Evolutionary conservation across 2,888 invertebrate species (phyloP).

Genomic region (Ceramica pisi): DNA sequence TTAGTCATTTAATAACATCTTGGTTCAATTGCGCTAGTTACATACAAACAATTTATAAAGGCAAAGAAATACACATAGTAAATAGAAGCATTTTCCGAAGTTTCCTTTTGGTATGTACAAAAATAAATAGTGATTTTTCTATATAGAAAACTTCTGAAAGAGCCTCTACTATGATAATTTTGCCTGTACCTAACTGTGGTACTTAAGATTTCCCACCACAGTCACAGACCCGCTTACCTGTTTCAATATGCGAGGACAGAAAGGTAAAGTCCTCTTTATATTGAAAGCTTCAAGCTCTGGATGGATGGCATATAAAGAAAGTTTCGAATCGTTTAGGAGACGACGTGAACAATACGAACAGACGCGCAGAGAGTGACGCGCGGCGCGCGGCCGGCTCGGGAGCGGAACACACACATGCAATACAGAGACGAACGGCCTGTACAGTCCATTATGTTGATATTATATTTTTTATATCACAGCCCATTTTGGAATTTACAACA

Average conservation of each 20-base stretch:
- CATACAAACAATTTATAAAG: slow-evolving; percentile 24
- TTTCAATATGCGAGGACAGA: slow-evolving; percentile 15
- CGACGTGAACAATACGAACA: slow-evolving; percentile 25
- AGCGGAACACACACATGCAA: slow-evolving; percentile 82
- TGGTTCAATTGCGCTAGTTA: slow-evolving; percentile 27
- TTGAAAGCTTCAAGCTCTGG: not conserved
- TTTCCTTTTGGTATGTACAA: slow-evolving; percentile 74
- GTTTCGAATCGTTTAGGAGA: slow-evolving; percentile 40
- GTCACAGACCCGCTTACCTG: slow-evolving; percentile 15
- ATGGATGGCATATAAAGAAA: slow-evolving; percentile 35
- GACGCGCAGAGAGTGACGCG: slow-evolving; percentile 30
- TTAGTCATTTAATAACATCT: slow-evolving; percentile 51
- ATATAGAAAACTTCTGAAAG: slow-evolving; percentile 72
- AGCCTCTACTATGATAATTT: slow-evolving; percentile 55
- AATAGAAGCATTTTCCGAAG: slow-evolving; percentile 70
- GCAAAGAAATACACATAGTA: slow-evolving; percentile 24
- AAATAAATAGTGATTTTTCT: slow-evolving; percentile 75
- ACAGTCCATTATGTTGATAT: slow-evolving; percentile 92
- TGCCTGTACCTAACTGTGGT: slow-evolving; percentile 11
- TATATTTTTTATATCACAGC: slow-evolving; percentile 93
- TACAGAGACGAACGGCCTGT: slow-evolving; percentile 92
- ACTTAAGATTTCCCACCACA: not conserved
- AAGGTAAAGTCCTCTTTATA: slow-evolving; percentile 11
- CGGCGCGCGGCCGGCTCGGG: slow-evolving; percentile 63
- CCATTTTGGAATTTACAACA: slow-evolving; percentile 94